Evolutionary conservation across 2,113 vertebrate species (phyloP).

Genomic region (Cololabis saira): DNA sequence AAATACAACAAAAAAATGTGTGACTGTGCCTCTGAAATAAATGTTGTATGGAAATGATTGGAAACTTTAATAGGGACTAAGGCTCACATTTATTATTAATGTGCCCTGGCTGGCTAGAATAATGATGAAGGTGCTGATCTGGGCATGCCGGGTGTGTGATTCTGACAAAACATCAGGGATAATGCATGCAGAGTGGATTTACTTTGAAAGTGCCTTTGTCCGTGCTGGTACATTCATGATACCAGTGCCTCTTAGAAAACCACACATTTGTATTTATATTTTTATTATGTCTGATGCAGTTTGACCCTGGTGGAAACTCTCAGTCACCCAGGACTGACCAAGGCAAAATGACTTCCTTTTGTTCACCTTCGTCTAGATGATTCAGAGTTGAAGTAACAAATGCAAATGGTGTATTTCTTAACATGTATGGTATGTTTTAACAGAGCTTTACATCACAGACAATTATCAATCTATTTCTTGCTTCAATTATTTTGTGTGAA

Average conservation of each 20-base stretch:
- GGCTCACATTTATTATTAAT: background rate
- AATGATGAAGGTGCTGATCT: constrained; percentile 1
- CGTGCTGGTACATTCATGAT: constrained; percentile 11
- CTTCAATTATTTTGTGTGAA: too few relatives aligned
- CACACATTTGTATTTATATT: background rate
- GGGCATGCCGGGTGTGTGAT: constrained; percentile 7
- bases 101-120: background rate
- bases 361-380: too few relatives aligned
- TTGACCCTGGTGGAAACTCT: too few relatives aligned
- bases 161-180: constrained; percentile 16
- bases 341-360: too few relatives aligned
- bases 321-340: too few relatives aligned
- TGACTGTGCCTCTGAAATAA: background rate
- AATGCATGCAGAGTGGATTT: constrained; percentile 22
- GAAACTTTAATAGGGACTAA: background rate
- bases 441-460: too few relatives aligned
- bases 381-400: too few relatives aligned
- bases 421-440: too few relatives aligned
- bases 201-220: constrained; percentile 15
- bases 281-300: too few relatives aligned
- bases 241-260: constrained; percentile 7
- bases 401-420: too few relatives aligned
- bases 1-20: background rate
- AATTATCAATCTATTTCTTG: too few relatives aligned
- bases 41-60: background rate